phyloP scores from a whole-genome alignment of 2,888 invertebrate genomes.

The Melipona bicolor region DNA sequence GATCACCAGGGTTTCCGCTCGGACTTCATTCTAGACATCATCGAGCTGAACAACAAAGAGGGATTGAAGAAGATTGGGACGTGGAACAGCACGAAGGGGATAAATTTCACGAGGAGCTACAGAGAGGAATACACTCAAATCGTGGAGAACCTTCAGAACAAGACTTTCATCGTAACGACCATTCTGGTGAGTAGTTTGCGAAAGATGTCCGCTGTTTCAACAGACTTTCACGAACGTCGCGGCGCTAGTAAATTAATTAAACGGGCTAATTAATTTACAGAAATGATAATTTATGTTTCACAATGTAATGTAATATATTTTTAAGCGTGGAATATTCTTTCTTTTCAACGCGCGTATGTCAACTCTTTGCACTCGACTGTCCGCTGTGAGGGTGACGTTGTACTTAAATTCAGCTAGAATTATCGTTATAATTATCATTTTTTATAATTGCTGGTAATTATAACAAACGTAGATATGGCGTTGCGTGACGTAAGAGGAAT shows the following conservation, averaged over 20 bases:
- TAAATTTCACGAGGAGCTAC: conserved; percentile 94
- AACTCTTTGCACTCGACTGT: too few species aligned
- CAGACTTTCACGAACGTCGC: not conserved
- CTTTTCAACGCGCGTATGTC: too few species aligned
- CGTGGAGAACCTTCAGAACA: conserved; percentile 95
- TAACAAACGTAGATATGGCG: too few species aligned
- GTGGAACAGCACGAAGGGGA: conserved; percentile 95
- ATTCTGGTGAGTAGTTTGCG: conserved; percentile 90
- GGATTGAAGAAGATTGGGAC: conserved; percentile 94
- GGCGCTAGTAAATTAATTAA: not conserved
- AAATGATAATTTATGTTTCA: too few species aligned
- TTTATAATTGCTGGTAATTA: too few species aligned
- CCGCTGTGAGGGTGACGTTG: too few species aligned
- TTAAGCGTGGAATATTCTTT: too few species aligned
- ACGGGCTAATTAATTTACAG: not conserved
- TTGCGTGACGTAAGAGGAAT: too few species aligned
- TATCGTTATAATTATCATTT: too few species aligned
- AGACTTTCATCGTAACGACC: conserved; percentile 95
- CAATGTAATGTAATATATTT: too few species aligned
- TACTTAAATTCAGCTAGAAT: too few species aligned
- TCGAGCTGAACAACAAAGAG: conserved; percentile 92
- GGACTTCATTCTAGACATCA: conserved; percentile 95
- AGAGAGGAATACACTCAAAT: conserved; percentile 94
- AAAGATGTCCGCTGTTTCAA: not conserved
- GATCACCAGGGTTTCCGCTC: conserved; percentile 97